Conservation (phyloP, 2,113 vertebrate species). For the Aspiorhynchus laticeps region DNA sequence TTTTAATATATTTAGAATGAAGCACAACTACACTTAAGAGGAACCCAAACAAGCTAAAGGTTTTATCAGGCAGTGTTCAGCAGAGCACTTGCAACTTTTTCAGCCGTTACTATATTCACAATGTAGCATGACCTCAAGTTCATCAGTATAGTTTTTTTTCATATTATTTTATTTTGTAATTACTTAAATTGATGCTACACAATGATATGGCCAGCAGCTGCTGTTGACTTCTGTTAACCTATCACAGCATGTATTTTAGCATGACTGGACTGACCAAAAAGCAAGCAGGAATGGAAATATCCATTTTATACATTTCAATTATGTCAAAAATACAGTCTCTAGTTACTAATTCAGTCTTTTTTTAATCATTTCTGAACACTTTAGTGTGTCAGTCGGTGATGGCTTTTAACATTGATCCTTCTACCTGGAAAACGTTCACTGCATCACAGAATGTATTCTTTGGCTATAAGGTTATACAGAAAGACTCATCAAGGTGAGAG, state of each 20-base stretch:
- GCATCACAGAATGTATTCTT: slow-evolving; percentile 56
- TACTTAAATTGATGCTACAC: too few species aligned
- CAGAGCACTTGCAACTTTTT: not conserved
- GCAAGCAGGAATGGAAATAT: not conserved
- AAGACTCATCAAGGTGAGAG: slow-evolving; percentile 41
- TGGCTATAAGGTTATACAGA: slow-evolving; percentile 74
- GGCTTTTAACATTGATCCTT: slow-evolving; percentile 70
- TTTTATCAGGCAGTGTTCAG: not conserved
- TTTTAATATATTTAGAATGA: not conserved
- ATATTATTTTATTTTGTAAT: too few species aligned
- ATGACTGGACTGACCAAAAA: not conserved
- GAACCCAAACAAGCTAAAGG: not conserved
- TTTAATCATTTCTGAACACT: not conserved
- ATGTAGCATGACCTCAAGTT: too few species aligned
- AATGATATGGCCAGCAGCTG: too few species aligned
- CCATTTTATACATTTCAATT: not conserved
- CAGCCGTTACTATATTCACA: too few species aligned
- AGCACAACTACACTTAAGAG: not conserved
- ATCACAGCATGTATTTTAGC: too few species aligned
- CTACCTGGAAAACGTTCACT: slow-evolving; percentile 62
- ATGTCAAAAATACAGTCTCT: not conserved
- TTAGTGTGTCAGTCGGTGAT: slow-evolving; percentile 57
- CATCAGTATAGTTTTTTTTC: too few species aligned
- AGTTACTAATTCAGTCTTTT: not conserved
- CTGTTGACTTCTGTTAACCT: too few species aligned